phyloP scores from a whole-genome alignment of 1,140 invertebrate species.

The Nebria ingens region DNA sequence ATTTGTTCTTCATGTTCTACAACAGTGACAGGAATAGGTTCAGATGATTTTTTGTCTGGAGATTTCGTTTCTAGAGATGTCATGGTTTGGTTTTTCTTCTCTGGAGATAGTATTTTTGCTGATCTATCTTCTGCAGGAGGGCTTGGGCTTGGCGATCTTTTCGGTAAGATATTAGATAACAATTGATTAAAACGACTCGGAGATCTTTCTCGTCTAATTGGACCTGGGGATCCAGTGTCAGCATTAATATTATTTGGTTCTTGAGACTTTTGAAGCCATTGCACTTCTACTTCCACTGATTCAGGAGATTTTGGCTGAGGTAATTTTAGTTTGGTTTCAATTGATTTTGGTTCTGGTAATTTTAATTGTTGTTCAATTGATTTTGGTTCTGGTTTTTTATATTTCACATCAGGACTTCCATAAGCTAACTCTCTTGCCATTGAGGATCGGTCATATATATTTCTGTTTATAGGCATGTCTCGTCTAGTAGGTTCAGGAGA shows the following conservation, averaged over 20 bases:
- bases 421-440: slow-evolving; percentile 29
- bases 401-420: slow-evolving; percentile 28
- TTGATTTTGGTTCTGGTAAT: no score
- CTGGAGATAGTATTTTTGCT: neutral
- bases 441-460: slow-evolving; percentile 28
- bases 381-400: slow-evolving; percentile 19
- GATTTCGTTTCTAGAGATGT: neutral
- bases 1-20: neutral
- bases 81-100: neutral
- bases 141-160: neutral
- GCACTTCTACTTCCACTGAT: no score
- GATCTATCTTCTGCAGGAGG: neutral
- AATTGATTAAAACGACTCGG: neutral
- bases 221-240: neutral
- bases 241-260: neutral
- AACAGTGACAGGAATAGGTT: neutral
- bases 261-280: neutral
- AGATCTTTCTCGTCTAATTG: slow-evolving; percentile 3
- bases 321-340: no score
- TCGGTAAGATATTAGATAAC: neutral
- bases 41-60: neutral
- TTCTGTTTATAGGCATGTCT: slow-evolving; percentile 20
- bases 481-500: slow-evolving; percentile 24
- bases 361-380: neutral
- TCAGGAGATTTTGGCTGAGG: no score